Base-by-base conservation (phyloP, 1,140 invertebrate species). In the Leptestheria dahalacensis region DNA sequence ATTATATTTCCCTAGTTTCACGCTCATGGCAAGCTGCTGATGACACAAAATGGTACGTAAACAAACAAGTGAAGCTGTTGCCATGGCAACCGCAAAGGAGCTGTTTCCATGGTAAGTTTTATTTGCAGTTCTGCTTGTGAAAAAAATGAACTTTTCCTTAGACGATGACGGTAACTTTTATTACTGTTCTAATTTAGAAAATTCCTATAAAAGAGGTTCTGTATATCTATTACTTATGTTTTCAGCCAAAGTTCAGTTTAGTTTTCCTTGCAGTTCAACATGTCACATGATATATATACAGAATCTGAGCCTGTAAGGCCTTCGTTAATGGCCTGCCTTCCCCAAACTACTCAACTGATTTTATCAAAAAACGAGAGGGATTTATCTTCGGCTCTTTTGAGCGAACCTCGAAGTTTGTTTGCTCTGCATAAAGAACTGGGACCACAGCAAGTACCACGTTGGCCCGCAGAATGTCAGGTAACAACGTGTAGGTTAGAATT, bases 401-500 rank as follows among this genome's bases (percentile, higher is more conserved):
- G 75, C 67, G 81, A 84, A 66, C 79, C 81, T 2, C 73, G 79
- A 64, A 81, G 84, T 67, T 70, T 83, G 28, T 84, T 82, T 70
- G 76, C 80, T 26, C 69, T 82, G 61, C 80, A 79, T 50, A 82
- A 79, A 70, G 80, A 82, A 67, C 74, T 79, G 48, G 66, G 82
- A 66, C 77, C 82, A 29, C 82, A 84, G 65, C 85, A 88, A 74
- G 77, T 79, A 64, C 79, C 86, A 47, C 74, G 86, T 71, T 91
- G 89, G 89, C 90, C 89, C 10, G 82, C 86, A 18, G 88, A 91
- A 73, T 90, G 86, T 72, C 85, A 88, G 76, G 86, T 88, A 68
- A n/a, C n/a, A n/a, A n/a, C n/a, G n/a, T n/a, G n/a, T n/a, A n/a
- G n/a, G n/a, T n/a, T n/a, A n/a, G n/a, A n/a, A n/a, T n/a, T n/a